These are phyloP conservation scores for Nothura maculosa DNA, from an alignment of 2,797 vertebrate species.

Conservation along the genomic window DNA sequence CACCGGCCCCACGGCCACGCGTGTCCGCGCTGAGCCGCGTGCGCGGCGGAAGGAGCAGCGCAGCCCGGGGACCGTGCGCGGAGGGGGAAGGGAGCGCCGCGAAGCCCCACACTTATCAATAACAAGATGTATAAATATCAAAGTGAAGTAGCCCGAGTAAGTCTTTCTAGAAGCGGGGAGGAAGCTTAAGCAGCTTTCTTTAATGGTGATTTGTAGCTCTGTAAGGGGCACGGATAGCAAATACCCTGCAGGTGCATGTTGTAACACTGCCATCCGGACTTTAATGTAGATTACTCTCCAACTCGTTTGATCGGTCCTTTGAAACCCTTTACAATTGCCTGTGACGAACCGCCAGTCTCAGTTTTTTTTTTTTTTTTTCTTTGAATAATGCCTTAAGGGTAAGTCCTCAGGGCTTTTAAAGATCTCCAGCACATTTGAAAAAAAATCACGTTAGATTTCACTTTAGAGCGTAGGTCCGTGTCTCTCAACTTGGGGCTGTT, in stretches of 20 bases:
- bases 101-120: conserved; percentile 67
- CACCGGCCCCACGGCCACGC: too few relatives aligned
- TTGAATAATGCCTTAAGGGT: conserved; percentile 84
- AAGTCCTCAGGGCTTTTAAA: conserved; percentile 82
- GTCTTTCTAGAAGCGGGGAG: conserved; percentile 75
- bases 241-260: conserved; percentile 84
- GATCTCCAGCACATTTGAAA: conserved; percentile 67
- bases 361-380: conserved; percentile 66
- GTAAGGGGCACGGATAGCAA: conserved; percentile 80
- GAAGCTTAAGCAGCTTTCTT: conserved; percentile 81
- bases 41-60: background rate
- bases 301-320: conserved; percentile 86
- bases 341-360: conserved; percentile 85
- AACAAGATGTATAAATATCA: conserved; percentile 78
- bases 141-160: conserved; percentile 76
- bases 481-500: conserved; percentile 66
- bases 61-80: background rate
- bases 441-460: conserved; percentile 66
- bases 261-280: conserved; percentile 83
- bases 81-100: conserved; percentile 19
- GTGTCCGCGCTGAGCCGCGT: background rate
- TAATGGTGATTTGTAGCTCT: conserved; percentile 84
- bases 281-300: conserved; percentile 85
- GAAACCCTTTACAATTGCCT: conserved; percentile 87
- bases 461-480: conserved; percentile 33